Evolutionary conservation across 2,888 invertebrate genomes (phyloP).

Genomic region (Epirrhoe alternata): DNA sequence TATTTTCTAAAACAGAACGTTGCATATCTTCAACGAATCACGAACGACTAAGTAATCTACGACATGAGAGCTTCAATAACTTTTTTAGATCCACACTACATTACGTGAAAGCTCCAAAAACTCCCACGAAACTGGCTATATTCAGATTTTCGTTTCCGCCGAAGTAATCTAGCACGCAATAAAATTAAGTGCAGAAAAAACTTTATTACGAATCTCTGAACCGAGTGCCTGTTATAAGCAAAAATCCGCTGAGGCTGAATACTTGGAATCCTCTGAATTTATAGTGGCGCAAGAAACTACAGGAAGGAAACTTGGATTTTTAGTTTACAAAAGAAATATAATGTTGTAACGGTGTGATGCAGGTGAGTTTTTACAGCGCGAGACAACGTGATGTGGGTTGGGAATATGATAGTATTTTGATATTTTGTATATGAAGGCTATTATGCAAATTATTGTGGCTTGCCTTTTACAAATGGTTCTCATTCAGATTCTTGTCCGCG

Average conservation of each 20-base stretch:
- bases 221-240: conserved; percentile 46
- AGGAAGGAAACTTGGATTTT: conserved; percentile 58
- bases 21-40: no score
- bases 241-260: conserved; percentile 53
- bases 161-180: conserved; percentile 47
- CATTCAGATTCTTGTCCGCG: conserved; percentile 18
- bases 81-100: background rate
- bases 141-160: conserved; percentile 36
- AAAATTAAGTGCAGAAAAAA: conserved; percentile 56
- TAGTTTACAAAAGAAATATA: conserved; percentile 54
- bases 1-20: no score
- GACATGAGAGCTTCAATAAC: no score
- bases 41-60: no score
- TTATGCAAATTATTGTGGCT: conserved; percentile 30
- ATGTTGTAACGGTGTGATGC: conserved; percentile 48
- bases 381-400: conserved; percentile 29
- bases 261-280: conserved; percentile 57
- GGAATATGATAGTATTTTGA: conserved; percentile 23
- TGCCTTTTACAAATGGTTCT: conserved; percentile 20
- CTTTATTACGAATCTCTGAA: conserved; percentile 53
- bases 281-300: conserved; percentile 58
- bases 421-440: conserved; percentile 27
- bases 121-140: conserved; percentile 23
- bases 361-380: conserved; percentile 43
- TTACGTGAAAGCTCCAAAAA: conserved; percentile 15